These are phyloP conservation scores for Dolichomitus sp. DNA, from an alignment of 2,888 invertebrate species.

Conservation along the genomic window DNA sequence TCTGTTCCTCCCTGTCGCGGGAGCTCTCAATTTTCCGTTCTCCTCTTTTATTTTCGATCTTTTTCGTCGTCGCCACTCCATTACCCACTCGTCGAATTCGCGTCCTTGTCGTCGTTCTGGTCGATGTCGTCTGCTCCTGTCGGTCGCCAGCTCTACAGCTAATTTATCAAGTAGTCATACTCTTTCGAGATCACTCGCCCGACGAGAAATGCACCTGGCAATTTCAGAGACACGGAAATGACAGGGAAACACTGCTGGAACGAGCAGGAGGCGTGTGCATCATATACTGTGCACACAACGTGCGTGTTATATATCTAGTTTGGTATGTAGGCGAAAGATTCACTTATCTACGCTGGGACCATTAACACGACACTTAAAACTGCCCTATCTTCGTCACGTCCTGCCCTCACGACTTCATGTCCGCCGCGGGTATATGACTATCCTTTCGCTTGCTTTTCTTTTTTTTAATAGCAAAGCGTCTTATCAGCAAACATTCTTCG, in stretches of 20 bases:
- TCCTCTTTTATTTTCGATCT: slow-evolving; percentile 42
- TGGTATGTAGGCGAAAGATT: slow-evolving; percentile 1
- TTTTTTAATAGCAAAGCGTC: slow-evolving; percentile 4
- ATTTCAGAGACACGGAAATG: not conserved
- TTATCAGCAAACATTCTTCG: slow-evolving; percentile 27
- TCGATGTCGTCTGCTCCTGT: slow-evolving; percentile 10
- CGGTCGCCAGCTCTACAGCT: slow-evolving; percentile 17
- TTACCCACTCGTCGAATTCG: slow-evolving; percentile 28
- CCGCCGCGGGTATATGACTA: not conserved
- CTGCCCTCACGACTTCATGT: slow-evolving; percentile 17
- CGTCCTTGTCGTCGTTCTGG: slow-evolving; percentile 9
- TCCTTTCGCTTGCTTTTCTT: not conserved
- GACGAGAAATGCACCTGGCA: slow-evolving; percentile 15
- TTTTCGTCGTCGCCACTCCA: slow-evolving; percentile 30
- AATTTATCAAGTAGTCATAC: slow-evolving; percentile 36
- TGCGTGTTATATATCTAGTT: slow-evolving; percentile 6
- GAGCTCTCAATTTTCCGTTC: slow-evolving; percentile 19
- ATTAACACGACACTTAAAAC: slow-evolving; percentile 56
- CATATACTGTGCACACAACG: not conserved
- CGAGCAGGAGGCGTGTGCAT: not conserved
- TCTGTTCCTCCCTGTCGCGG: not conserved
- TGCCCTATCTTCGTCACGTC: slow-evolving; percentile 38
- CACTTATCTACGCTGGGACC: slow-evolving; percentile 33
- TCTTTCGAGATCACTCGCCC: not conserved
- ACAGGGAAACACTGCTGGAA: slow-evolving; percentile 7